Evolutionary conservation across 1,140 invertebrate species (phyloP), one percentile per base, ranked within the genome.

Genomic region (Zaprionus vittiger): DNA sequence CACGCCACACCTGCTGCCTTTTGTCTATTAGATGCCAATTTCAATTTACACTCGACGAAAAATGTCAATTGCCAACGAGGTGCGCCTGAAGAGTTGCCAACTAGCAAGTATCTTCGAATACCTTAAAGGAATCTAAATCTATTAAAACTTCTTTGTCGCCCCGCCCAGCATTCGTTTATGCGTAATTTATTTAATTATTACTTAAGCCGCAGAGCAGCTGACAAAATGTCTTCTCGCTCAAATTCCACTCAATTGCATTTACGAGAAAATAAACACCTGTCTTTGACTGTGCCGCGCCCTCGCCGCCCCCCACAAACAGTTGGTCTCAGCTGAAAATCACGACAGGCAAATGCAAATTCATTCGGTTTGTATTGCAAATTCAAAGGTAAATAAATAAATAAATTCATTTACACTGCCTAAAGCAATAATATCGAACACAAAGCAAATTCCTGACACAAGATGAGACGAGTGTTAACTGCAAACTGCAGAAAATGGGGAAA

Each of bases 21-120:
- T 68, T 87, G 80, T 83, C 73, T 74, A 87, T 89, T 89, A 77
- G 76, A 80, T 65, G 73, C 54, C 73, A 64, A 67, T 78, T 89
- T 69, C 67, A 77, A 86, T 79, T 86, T 68, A 55, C 31, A 68
- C 7, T 63, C 65, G 49, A 59, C 55, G 78, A 82, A 85, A 85
- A 85, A 82, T 70, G 57, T 54, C 57, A 79, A 82, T 68, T 74
- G 37, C 31, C 15, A 65, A 62, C 59, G 72, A 69, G 72, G 11
- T 11, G 11, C 11, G 17, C 26, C 61, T 17, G 1, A 31, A 47
- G 34, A 56, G 11, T 73, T 77, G 31, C 26, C 67, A 66, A 47
- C 52, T 61, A 44, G 12, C n/a, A 31, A 12, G 9, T 14, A 24
- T 54, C 55, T 11, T 14, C 24, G n/a, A 6, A 44, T 15, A 9